phyloP scores from a whole-genome alignment of 2,113 vertebrate genomes.

The Pogona vitticeps region DNA sequence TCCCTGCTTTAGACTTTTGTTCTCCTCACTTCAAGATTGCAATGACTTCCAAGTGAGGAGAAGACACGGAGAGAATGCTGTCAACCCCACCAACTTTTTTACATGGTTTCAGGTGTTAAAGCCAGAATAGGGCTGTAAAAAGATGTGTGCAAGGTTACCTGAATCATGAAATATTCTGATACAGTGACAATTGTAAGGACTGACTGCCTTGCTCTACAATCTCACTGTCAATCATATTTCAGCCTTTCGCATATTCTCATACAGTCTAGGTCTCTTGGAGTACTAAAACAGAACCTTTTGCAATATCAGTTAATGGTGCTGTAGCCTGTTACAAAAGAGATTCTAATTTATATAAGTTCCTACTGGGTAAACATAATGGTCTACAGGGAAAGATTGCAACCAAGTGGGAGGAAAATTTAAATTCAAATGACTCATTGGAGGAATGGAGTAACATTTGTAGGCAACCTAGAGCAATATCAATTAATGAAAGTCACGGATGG shows the following conservation, averaged over 20 bases:
- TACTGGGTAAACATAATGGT: conserved; percentile 31
- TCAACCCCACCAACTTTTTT: too few species aligned
- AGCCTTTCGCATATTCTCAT: not conserved
- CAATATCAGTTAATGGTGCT: conserved; percentile 10
- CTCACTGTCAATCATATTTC: conserved; percentile 4
- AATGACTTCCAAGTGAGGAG: too few species aligned
- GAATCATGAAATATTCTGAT: not conserved
- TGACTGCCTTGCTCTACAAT: not conserved
- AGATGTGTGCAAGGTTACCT: not conserved
- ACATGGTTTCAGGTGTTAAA: too few species aligned
- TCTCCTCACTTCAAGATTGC: too few species aligned
- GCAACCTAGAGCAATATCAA: conserved; percentile 44
- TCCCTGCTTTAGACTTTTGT: too few species aligned
- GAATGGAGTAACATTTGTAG: conserved; percentile 31
- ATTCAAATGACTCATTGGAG: conserved; percentile 42
- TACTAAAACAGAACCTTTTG: conserved; percentile 26
- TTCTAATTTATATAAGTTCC: conserved; percentile 36
- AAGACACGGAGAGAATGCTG: too few species aligned
- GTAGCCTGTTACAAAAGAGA: conserved; percentile 25
- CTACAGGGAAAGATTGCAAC: conserved; percentile 22
- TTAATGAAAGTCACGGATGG: conserved; percentile 11
- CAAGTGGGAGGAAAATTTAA: conserved; percentile 39
- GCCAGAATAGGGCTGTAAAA: not conserved
- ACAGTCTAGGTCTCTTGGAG: not conserved
- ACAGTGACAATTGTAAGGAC: not conserved